phyloP scores from a whole-genome alignment of 2,888 invertebrate genomes.

The Drosophila mimica region DNA sequence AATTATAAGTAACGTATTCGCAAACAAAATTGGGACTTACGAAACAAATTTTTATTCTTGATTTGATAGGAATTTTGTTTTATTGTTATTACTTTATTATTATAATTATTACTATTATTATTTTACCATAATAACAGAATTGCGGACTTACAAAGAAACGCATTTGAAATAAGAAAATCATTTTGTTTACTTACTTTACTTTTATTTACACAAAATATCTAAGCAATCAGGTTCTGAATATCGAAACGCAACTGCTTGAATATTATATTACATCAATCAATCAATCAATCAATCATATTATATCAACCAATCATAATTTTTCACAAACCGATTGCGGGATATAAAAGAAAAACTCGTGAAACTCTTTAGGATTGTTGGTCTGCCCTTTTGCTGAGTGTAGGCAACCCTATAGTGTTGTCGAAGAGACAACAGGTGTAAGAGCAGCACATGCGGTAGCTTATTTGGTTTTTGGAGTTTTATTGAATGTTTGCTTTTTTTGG shows the following conservation, averaged over 20 bases:
- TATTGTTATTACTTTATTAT: no score
- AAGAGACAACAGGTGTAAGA: conserved; percentile 61
- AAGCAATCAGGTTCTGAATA: neutral
- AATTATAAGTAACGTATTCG: no score
- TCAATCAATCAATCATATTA: neutral
- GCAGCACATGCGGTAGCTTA: conserved; percentile 37
- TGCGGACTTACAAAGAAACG: neutral
- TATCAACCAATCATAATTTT: neutral
- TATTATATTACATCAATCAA: neutral
- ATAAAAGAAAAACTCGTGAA: neutral
- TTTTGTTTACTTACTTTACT: neutral
- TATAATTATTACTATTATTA: no score
- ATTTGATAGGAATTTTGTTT: no score
- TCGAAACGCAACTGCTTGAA: neutral
- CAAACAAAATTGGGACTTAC: no score
- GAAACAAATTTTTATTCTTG: no score
- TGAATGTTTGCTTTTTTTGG: conserved; percentile 50
- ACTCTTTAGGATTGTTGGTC: neutral
- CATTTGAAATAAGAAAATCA: neutral
- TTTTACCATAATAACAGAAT: neutral
- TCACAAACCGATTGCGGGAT: neutral
- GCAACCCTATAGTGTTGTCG: neutral
- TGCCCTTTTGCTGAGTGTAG: neutral
- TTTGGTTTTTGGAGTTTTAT: conserved; percentile 67
- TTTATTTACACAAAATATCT: neutral